These are phyloP conservation scores for Dendronephthya gigantea DNA, from an alignment of 64 coral and sea anemone genomes.

Conservation along the genomic window DNA sequence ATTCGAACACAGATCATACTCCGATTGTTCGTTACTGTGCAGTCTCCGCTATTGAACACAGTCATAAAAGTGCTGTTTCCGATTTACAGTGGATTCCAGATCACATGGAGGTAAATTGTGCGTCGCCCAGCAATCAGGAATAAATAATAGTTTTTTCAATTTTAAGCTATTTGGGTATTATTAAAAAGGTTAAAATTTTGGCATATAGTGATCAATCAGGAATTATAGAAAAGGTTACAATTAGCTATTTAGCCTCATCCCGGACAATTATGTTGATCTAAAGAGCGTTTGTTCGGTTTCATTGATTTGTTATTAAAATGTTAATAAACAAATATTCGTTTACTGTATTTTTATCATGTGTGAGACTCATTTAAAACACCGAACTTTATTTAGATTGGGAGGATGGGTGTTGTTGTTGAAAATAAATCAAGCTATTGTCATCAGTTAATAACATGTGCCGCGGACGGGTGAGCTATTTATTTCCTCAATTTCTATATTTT, in stretches of 20 bases:
- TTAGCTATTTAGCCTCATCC: neutral
- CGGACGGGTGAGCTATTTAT: conserved; percentile 57
- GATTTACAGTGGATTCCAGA: conserved; percentile 91
- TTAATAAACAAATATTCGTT: no score
- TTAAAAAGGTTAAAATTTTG: no score
- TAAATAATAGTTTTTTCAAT: no score
- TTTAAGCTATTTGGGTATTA: no score
- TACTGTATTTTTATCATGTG: no score
- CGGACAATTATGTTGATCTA: no score
- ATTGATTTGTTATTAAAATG: no score
- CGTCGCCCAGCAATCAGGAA: neutral
- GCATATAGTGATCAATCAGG: no score
- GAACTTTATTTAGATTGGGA: conserved; percentile 49
- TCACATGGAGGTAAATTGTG: conserved; percentile 97
- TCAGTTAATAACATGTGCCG: conserved; percentile 87
- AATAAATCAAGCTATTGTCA: conserved; percentile 74
- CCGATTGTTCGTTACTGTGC: conserved; percentile 80
- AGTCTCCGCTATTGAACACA: conserved; percentile 86
- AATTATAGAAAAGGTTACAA: no score
- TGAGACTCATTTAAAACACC: no score
- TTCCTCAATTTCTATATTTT: no score
- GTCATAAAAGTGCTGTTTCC: conserved; percentile 70
- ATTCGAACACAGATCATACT: conserved; percentile 57
- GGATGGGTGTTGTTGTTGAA: conserved; percentile 86
- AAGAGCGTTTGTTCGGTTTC: no score